Conservation (phyloP, 2,113 vertebrate species). For the Tachysurus vachellii region DNA sequence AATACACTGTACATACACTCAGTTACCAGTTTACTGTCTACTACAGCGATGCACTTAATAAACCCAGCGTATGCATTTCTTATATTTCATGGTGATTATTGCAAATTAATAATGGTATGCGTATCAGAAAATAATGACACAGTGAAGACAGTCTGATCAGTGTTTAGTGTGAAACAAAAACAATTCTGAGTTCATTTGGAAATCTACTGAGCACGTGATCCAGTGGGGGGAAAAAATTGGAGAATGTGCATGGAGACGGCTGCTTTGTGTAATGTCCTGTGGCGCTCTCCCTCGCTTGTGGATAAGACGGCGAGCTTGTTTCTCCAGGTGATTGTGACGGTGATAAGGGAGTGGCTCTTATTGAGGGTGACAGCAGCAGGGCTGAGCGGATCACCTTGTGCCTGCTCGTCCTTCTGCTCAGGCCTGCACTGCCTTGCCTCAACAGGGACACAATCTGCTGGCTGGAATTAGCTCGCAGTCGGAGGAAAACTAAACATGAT, state of each 20-base stretch:
- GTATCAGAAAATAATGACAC: neutral
- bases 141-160: neutral
- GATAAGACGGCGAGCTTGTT: slow-evolving; percentile 71
- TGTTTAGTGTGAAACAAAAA: neutral
- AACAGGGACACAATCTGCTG: slow-evolving; percentile 71
- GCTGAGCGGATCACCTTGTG: slow-evolving; percentile 76
- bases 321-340: slow-evolving; percentile 76
- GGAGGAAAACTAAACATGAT: slow-evolving; percentile 78
- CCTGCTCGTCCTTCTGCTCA: slow-evolving; percentile 35
- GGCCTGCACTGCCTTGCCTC: slow-evolving; percentile 64
- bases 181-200: neutral
- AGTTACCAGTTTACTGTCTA: neutral
- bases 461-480: slow-evolving; percentile 73
- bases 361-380: slow-evolving; percentile 76
- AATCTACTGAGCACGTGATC: neutral
- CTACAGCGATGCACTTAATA: neutral
- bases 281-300: neutral
- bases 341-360: slow-evolving; percentile 76
- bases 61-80: neutral
- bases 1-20: neutral
- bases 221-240: neutral
- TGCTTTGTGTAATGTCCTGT: neutral
- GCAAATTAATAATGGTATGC: neutral
- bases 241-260: neutral
- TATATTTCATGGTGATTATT: no score